Evolutionary conservation across 2,797 vertebrate species (phyloP).

Genomic region (Ptychadena robeensis): DNA sequence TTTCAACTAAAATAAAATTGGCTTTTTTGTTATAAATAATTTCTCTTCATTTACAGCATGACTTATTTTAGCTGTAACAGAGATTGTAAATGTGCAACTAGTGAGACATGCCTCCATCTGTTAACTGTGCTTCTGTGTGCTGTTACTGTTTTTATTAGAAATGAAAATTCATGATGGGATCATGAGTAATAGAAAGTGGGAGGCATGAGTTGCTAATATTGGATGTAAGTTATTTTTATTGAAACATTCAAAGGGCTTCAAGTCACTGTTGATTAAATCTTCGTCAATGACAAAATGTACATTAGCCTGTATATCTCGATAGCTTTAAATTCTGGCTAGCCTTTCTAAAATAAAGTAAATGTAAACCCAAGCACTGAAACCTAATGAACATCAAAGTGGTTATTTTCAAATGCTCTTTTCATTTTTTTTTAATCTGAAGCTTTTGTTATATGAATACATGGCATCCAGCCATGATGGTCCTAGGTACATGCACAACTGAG

Average conservation of each 20-base stretch:
- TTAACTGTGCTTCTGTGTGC: constrained; percentile 1
- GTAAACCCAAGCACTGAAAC: no score
- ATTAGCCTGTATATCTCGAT: neutral
- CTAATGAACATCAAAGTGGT: no score
- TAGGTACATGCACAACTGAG: no score
- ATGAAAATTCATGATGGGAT: constrained; percentile 40
- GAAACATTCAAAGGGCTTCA: neutral
- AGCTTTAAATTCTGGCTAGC: neutral
- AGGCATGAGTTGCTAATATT: constrained; percentile 30
- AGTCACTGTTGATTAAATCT: neutral
- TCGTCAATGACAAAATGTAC: constrained; percentile 3
- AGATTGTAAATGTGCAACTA: constrained; percentile 12
- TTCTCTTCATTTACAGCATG: constrained; percentile 25
- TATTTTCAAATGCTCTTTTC: no score
- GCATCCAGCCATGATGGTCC: no score
- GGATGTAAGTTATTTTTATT: neutral
- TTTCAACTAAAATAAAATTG: constrained; percentile 4
- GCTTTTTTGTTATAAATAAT: constrained; percentile 22
- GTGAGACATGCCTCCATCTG: constrained; percentile 40
- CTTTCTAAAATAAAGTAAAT: neutral
- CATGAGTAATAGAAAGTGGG: constrained; percentile 50
- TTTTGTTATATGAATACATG: no score
- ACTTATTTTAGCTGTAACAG: constrained; percentile 32
- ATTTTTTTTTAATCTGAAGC: no score
- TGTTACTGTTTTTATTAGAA: constrained; percentile 41